Evolutionary conservation across 2,888 invertebrate species (phyloP), one percentile per base, ranked within the genome.

Genomic region (Tipula lateralis): DNA sequence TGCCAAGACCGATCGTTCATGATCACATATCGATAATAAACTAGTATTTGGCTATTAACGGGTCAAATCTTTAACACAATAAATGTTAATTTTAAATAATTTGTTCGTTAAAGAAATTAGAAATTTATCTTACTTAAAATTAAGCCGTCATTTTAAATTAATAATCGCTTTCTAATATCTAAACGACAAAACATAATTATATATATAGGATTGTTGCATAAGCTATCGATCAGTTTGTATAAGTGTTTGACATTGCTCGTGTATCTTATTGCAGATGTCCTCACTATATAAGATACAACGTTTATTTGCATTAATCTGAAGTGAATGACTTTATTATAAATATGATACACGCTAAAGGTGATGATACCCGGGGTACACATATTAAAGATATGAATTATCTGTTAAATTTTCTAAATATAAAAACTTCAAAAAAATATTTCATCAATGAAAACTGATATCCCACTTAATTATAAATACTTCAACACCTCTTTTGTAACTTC

Each of bases 321-420:
- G 13, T 39, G 9, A 9, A 24, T 66, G 9, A 66, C 9, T 24
- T 19, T 66, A 12, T 24, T 24, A 4, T 16, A 5, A 36, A 36
- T 4, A 66, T 9, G 66, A 24, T 66, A 66, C 12, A 66, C 66
- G 2, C 24, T 19, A 19, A 66, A 66, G 66, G 24, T 66, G 66
- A 24, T 66, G 66, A 66, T 50, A 12, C 2, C 2, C 12, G n/a
- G 24, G 24, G 66, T 66, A n/a, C n/a, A n/a, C n/a, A n/a, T n/a
- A 66, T 66, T 66, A 66, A 66, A 66, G 66, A 66, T 66, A 66
- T 66, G 66, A 66, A 66, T 66, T 66, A 66, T 66, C 66, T 66
- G 66, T 19, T 66, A 66, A 66, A 24, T 66, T 66, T 66, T 66
- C 19, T 9, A 66, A 66, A 66, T 24, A 66, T 66, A 66, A 66